These are phyloP conservation scores for Strongylocentrotus purpuratus DNA, from an alignment of 35 echinoderm and acorn worm genomes.

Conservation along the genomic window DNA sequence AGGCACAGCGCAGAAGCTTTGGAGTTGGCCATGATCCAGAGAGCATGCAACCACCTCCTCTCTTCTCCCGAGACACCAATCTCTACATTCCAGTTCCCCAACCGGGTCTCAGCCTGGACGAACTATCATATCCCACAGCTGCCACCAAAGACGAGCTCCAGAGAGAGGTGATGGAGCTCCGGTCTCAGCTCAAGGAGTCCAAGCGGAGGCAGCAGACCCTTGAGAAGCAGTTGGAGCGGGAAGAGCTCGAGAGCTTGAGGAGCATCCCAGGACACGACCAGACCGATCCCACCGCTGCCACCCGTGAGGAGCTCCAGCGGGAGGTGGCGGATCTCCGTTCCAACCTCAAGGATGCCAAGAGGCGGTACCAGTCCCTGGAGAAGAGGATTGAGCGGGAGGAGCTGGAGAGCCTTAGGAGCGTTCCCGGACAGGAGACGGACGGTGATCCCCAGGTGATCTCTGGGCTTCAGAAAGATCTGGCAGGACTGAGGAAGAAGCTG, in stretches of 20 bases:
- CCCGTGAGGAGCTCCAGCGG: constrained; percentile 44
- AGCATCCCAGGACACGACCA: constrained; percentile 40
- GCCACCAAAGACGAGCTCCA: constrained; percentile 41
- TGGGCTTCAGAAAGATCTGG: constrained; percentile 61
- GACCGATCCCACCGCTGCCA: not conserved
- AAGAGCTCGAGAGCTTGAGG: constrained; percentile 56
- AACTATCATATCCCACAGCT: not conserved
- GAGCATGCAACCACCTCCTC: not conserved
- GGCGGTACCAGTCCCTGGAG: constrained; percentile 54
- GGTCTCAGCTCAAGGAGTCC: constrained; percentile 50
- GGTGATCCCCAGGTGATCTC: constrained; percentile 11
- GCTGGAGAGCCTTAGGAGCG: constrained; percentile 75
- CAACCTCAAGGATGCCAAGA: constrained; percentile 53
- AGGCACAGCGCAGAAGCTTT: constrained; percentile 44
- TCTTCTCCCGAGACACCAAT: not conserved
- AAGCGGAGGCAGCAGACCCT: constrained; percentile 36
- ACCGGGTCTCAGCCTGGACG: not conserved
- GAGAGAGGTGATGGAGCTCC: constrained; percentile 39
- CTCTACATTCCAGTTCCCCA: constrained; percentile 25
- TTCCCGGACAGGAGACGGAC: constrained; percentile 90
- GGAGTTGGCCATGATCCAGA: constrained; percentile 47
- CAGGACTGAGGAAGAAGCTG: constrained; percentile 59
- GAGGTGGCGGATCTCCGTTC: constrained; percentile 57
- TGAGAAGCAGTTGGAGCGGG: constrained; percentile 60
- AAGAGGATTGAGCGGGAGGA: constrained; percentile 67